These are phyloP conservation scores for Callyntrura sp. DNA, from an alignment of 2,888 invertebrate species.

Conservation along the genomic window DNA sequence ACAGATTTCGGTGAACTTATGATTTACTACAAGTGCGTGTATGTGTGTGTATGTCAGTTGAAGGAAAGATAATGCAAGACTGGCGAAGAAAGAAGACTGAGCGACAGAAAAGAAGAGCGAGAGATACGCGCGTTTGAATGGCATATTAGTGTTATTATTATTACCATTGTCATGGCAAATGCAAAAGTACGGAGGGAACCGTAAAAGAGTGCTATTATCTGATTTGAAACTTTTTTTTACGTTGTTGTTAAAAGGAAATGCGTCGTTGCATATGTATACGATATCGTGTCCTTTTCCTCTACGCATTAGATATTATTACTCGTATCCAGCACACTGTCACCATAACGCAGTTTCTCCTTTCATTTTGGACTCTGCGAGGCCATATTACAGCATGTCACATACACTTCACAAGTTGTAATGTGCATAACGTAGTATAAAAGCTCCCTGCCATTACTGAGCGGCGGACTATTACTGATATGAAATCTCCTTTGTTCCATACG, in stretches of 20 bases:
- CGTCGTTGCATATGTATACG: background rate
- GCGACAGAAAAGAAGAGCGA: background rate
- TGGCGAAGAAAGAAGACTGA: background rate
- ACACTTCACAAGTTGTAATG: background rate
- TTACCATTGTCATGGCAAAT: conserved; percentile 45
- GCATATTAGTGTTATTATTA: conserved; percentile 2
- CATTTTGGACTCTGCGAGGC: too few species aligned
- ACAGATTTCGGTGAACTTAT: conserved; percentile 38
- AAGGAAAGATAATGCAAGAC: background rate
- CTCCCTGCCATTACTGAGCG: background rate
- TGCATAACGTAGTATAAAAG: background rate
- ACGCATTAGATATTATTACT: too few species aligned
- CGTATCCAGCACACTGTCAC: too few species aligned
- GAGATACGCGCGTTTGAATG: conserved; percentile 47
- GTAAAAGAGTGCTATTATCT: conserved; percentile 69
- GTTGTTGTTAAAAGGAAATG: conserved; percentile 64
- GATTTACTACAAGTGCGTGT: conserved; percentile 14
- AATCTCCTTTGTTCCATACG: conserved; percentile 44
- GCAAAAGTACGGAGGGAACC: conserved; percentile 67
- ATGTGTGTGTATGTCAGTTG: too few species aligned
- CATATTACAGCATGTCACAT: too few species aligned
- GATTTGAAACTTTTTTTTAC: conserved; percentile 75
- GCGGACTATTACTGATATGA: background rate
- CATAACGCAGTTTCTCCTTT: too few species aligned
- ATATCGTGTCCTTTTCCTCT: too few species aligned